Base-by-base conservation (phyloP, 1,140 invertebrate genomes). In the Phymorhynchus buccinoides region DNA sequence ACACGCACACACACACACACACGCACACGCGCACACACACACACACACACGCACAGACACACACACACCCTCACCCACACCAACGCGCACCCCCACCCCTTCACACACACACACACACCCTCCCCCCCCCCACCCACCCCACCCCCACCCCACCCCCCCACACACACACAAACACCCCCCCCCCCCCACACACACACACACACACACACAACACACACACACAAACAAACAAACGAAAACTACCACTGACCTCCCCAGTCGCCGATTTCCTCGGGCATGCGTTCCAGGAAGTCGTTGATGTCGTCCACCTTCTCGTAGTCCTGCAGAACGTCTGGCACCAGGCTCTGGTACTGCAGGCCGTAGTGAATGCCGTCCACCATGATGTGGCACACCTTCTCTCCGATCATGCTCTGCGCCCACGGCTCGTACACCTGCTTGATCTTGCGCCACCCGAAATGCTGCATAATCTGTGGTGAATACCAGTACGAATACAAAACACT, bases 391-490 rank as follows among this genome's bases (percentile, higher is more conserved):
- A 96, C 96, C 92, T 88, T 95, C 91, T 77, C 94, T 91, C 89
- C 88, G n/a, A 90, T 84, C 44, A 91, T 37, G 14, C 48, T 52
- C 37, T 96, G 95, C 0, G 95, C 96, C 62, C 95, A 94, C 1
- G 95, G 95, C 86, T 96, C 95, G 89, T 96, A 96, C 89, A 97
- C 93, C 68, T 97, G 92, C 79, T 96, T 95, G 0, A 96, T 94
- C 91, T 95, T 96, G 75, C 91, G 93, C 96, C 96, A 97, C 14
- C 94, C 88, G 91, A 95, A 95, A 48, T 83, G 18, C 0, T 94
- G 92, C 0, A 97, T 91, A 27, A 97, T 95, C 81, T 80, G 78
- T n/a, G n/a, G n/a, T n/a, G n/a, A n/a, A n/a, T n/a, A n/a, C n/a
- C n/a, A n/a, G n/a, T n/a, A n/a, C n/a, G n/a, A n/a, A n/a, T n/a